These are phyloP conservation scores for Lasioglossum baleicum DNA, from an alignment of 1,140 invertebrate genomes.

Conservation along the genomic window DNA sequence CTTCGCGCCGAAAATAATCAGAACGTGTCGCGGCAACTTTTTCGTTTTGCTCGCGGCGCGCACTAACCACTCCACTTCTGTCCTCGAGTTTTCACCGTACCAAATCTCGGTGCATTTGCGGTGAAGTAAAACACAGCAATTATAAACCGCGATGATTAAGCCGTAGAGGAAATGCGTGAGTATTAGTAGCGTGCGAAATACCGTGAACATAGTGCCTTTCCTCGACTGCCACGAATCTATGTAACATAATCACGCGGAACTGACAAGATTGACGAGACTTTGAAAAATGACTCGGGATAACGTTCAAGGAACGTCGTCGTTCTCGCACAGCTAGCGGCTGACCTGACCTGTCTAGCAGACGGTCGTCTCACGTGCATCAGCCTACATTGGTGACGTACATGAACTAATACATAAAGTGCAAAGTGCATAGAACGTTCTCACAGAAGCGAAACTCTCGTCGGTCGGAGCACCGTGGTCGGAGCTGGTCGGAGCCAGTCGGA, in stretches of 20 bases:
- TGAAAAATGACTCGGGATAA: conserved; percentile 6
- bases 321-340: neutral
- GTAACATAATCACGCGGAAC: conserved; percentile 47
- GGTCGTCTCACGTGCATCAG: conserved; percentile 31
- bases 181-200: conserved; percentile 40
- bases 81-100: conserved; percentile 9
- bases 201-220: conserved; percentile 38
- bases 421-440: too few relatives aligned
- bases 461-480: too few relatives aligned
- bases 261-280: neutral
- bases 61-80: conserved; percentile 35
- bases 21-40: conserved; percentile 79
- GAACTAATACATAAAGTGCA: neutral
- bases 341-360: conserved; percentile 28
- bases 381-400: conserved; percentile 5
- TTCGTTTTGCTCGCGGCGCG: conserved; percentile 38
- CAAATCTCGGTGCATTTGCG: conserved; percentile 20
- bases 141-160: conserved; percentile 16
- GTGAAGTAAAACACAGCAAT: conserved; percentile 6
- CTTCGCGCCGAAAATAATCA: conserved; percentile 79
- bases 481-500: too few relatives aligned
- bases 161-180: conserved; percentile 36
- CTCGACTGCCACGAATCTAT: conserved; percentile 14
- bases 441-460: too few relatives aligned
- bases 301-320: conserved; percentile 10